Evolutionary conservation across 2,888 invertebrate species (phyloP), one percentile per base, ranked within the genome.

Genomic region (Branchinecta sandiegonensis): DNA sequence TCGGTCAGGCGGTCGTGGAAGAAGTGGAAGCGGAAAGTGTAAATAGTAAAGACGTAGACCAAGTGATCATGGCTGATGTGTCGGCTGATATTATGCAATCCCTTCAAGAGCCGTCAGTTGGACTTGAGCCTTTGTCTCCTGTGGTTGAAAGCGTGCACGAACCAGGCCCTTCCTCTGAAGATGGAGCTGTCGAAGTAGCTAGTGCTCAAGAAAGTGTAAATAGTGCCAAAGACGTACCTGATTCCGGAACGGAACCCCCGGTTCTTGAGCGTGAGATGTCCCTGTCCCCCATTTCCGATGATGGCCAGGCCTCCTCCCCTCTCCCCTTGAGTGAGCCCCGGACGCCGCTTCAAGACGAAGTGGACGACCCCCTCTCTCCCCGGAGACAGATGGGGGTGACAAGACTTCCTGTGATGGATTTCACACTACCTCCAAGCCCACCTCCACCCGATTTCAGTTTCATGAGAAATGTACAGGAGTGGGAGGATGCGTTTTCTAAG

Each of bases 381-480:
- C 9, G 14, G 10, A 17, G 14, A 10, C n/a, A 23, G 8, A 17
- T 56, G 63, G 63, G 63, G 63, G 23, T 56, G 23, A 56, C n/a
- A 56, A 37, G 37, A 37, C 37, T 37, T 6, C 37, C 37, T 37
- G 63, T 56, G 11, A 56, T 56, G 63, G 63, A 56, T 56, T 56
- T 56, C 63, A 56, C 14, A n/a, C 63, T 56, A 9, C 63, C 63
- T 9, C 63, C 63, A n/a, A 56, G 63, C 23, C 63, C 63, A 17
- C 63, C 63, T 56, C 63, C 63, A n/a, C 63, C 63, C 23, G 63
- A 56, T 56, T 56, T 56, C 63, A 56, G 63, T 56, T 56, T 56
- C 23, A 56, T 56, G 63, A 56, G 23, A 23, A 56, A 56, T 56
- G 63, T 56, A 56, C 63, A 56, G 23, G 63, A 56, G 23, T 56